Evolutionary conservation across 37 sponge, comb jelly and placozoan genomes (phyloP).

Genomic region (Corticium candelabrum): DNA sequence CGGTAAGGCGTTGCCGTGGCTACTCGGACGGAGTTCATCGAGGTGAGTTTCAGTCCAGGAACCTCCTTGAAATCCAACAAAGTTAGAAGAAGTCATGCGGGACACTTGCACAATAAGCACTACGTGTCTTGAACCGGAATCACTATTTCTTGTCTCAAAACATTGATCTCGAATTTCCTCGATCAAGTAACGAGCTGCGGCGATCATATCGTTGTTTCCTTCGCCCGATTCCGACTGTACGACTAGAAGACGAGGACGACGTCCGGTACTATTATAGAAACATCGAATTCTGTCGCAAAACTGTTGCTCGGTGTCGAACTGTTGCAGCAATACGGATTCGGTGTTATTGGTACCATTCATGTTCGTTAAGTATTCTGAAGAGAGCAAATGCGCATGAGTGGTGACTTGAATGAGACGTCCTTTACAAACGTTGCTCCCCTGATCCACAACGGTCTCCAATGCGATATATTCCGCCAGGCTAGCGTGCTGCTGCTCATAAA

Average conservation of each 20-base stretch:
- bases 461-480: neutral
- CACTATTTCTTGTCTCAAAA: too few relatives aligned
- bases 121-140: slow-evolving; percentile 10
- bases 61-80: slow-evolving; percentile 70
- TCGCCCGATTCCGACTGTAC: slow-evolving; percentile 80
- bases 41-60: slow-evolving; percentile 60
- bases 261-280: neutral
- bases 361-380: neutral
- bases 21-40: slow-evolving; percentile 50
- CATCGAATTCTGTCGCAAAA: slow-evolving; percentile 22
- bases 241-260: slow-evolving; percentile 21
- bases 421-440: neutral
- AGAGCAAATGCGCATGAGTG: slow-evolving; percentile 67
- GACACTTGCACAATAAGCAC: slow-evolving; percentile 53
- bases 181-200: slow-evolving; percentile 67
- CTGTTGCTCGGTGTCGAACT: slow-evolving; percentile 70
- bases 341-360: neutral
- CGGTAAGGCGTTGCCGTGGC: neutral
- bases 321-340: slow-evolving; percentile 37
- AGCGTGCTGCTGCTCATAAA: slow-evolving; percentile 15
- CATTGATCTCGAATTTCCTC: slow-evolving; percentile 36
- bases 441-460: neutral
- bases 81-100: slow-evolving; percentile 18
- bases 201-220: slow-evolving; percentile 58
- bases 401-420: slow-evolving; percentile 48